A percentile compares a stretch with the other conserved stretches of the same genome.
phyloP scores from a whole-genome alignment of 2,797 vertebrate genomes.

The Gastrophryne carolinensis region DNA sequence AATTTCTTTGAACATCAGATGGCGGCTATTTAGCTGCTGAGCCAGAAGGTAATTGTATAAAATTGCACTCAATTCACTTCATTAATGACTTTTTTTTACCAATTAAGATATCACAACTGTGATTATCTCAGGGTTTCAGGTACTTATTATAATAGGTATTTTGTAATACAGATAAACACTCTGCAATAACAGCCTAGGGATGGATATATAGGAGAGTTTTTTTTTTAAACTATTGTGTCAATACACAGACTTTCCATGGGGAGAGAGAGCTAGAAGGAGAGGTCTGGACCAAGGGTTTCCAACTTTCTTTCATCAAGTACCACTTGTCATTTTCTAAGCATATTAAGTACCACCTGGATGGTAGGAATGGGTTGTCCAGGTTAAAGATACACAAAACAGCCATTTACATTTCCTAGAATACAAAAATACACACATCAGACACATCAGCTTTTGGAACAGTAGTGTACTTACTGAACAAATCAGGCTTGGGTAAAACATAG shows the following conservation, averaged over 20 bases:
- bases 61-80: not conserved
- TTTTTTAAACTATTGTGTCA: not conserved
- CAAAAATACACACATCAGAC: no score
- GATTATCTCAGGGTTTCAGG: not conserved
- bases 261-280: no score
- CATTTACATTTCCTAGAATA: no score
- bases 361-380: no score
- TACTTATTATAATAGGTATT: not conserved
- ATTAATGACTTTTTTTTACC: not conserved
- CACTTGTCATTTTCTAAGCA: no score
- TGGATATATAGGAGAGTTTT: not conserved
- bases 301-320: no score
- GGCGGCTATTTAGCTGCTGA: not conserved
- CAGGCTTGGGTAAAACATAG: no score
- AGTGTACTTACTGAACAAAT: no score
- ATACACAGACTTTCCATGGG: not conserved
- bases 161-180: not conserved
- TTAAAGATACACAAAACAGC: no score
- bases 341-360: no score
- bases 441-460: no score
- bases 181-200: not conserved
- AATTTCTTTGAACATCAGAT: not conserved
- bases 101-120: not conserved
- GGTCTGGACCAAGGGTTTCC: no score
- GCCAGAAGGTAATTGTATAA: not conserved